Base-by-base conservation (phyloP, 2,888 invertebrate species). In the Operophtera brumata region DNA sequence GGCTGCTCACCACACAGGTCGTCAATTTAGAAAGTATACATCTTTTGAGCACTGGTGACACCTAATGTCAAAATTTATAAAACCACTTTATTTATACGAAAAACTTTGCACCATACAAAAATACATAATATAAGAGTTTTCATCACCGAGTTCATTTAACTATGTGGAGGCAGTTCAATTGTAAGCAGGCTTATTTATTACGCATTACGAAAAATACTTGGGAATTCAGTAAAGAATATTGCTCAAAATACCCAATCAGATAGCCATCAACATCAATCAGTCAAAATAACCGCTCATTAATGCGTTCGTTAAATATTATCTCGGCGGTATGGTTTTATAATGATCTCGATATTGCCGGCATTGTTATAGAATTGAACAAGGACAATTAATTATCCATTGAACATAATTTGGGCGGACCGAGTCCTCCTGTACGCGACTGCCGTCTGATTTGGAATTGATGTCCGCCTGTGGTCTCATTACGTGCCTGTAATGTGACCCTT, bases 351-450 rank as follows among this genome's bases (percentile, higher is more conserved):
- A 77, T 73, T 70, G 71, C 67, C 60, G 71, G 76, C 73, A 84
- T 86, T 86, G 84, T 85, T 81, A 84, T 86, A 80, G 80, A 75
- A 82, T 74, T 78, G 84, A 82, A 80, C 82, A 76, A 80, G 75
- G 70, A 73, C 82, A 71, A 88, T 89, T 84, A 88, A 89, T 89
- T 88, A 87, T 85, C 87, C 82, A 87, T 87, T 82, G 86, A 85
- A 89, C 89, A 89, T 86, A 83, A 88, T 88, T 89, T 82, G 88
- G 88, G 88, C 85, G 88, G 86, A 70, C 66, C 71, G 72, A 71
- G 68, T 67, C 67, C 64, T 71, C 69, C 78, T 76, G 83, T 73
- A 75, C 73, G 75, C 70, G 80, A 80, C 78, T 77, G 77, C 70
- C 66, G 63, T 66, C 71, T 74, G 67, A 73, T 71, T 77, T 69